Percentiles rank a stretch among this genome's conserved stretches.
Evolutionary conservation across 2,797 vertebrate genomes (phyloP).

Genomic region (Sebastes cheni): DNA sequence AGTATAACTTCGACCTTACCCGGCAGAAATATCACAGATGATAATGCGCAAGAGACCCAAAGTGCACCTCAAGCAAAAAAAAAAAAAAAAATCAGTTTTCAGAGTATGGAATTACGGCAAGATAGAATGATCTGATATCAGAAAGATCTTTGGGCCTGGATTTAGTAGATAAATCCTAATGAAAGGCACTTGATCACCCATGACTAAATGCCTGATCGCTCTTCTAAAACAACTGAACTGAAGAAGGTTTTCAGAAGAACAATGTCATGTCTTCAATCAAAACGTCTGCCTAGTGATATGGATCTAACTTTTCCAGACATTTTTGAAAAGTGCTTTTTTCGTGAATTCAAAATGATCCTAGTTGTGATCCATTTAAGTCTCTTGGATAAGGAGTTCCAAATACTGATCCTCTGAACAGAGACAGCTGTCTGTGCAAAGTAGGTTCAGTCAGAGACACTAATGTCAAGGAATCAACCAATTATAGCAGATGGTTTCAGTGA

Average conservation of each 20-base stretch:
- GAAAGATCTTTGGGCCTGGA: neutral
- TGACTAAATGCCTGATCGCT: neutral
- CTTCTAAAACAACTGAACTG: neutral
- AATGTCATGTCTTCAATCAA: neutral
- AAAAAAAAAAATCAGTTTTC: neutral
- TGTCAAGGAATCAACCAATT: neutral
- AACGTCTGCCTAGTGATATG: neutral
- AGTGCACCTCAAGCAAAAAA: slow-evolving; percentile 16
- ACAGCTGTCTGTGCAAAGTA: neutral
- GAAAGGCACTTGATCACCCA: slow-evolving; percentile 8
- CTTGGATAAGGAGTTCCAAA: neutral
- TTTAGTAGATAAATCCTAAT: neutral
- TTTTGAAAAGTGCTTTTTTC: neutral
- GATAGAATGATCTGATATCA: neutral
- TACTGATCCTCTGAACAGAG: neutral
- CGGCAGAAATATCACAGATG: slow-evolving; percentile 19
- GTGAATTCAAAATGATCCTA: neutral
- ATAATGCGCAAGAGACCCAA: slow-evolving; percentile 15
- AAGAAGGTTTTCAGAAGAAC: neutral
- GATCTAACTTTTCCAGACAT: neutral
- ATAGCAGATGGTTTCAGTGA: neutral
- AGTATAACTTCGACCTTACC: slow-evolving; percentile 25
- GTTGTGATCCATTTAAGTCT: neutral
- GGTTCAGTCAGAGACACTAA: neutral
- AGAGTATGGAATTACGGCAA: neutral